These are phyloP conservation scores for Drosophila subobscura DNA, from an alignment of 1,140 invertebrate species.

Conservation along the genomic window DNA sequence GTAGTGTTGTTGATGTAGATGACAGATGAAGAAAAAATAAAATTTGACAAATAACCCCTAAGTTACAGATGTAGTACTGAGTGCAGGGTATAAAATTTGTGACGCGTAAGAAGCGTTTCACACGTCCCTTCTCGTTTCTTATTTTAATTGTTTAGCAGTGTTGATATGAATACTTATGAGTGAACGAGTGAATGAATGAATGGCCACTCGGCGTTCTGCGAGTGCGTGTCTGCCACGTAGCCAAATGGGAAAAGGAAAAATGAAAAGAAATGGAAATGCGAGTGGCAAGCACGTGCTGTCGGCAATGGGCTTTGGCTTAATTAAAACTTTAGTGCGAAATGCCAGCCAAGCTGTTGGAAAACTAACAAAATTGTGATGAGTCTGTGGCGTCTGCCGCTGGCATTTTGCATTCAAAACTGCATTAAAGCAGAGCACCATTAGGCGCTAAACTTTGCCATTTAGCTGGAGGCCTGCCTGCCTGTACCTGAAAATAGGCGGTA, in stretches of 20 bases:
- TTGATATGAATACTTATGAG: conserved; percentile 49
- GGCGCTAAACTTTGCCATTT: conserved; percentile 53
- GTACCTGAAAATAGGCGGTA: conserved; percentile 37
- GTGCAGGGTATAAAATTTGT: no score
- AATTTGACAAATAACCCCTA: no score
- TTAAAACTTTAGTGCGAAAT: conserved; percentile 75
- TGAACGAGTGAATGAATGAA: conserved; percentile 43
- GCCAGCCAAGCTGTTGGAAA: conserved; percentile 70
- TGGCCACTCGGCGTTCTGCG: conserved; percentile 18
- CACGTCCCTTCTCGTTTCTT: no score
- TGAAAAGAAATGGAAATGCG: conserved; percentile 21
- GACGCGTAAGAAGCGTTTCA: no score
- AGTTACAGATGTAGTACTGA: no score
- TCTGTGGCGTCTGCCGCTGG: conserved; percentile 24
- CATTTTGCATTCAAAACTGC: conserved; percentile 53
- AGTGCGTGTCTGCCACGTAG: conserved; percentile 44
- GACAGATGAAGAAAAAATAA: no score
- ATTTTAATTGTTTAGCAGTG: conserved; percentile 66
- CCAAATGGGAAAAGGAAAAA: conserved; percentile 22
- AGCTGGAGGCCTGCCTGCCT: conserved; percentile 9
- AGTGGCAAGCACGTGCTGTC: conserved; percentile 20
- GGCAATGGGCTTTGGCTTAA: conserved; percentile 52
- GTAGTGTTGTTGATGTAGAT: no score
- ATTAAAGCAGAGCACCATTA: conserved; percentile 64
- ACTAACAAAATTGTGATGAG: conserved; percentile 67